Evolutionary conservation across 2,113 vertebrate genomes (phyloP).

Genomic region (Eclectus roratus): DNA sequence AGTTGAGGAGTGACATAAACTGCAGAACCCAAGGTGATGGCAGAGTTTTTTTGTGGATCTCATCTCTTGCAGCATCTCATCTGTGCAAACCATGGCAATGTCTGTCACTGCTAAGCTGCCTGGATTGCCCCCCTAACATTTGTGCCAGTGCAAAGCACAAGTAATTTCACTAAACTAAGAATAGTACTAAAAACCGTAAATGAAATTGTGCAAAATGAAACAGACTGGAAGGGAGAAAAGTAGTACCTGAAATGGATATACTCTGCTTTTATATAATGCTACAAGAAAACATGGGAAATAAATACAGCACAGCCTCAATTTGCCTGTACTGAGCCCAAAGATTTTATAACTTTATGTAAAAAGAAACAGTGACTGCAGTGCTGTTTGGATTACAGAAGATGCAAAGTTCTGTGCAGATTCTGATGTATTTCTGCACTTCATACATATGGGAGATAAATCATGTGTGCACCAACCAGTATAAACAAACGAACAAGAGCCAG

Average conservation of each 20-base stretch:
- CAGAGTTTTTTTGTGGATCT: neutral
- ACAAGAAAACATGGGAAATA: neutral
- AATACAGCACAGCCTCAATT: neutral
- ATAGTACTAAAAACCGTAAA: neutral
- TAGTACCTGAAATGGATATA: neutral
- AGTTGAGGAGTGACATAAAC: neutral
- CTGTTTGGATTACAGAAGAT: slow-evolving; percentile 11
- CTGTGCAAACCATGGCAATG: neutral
- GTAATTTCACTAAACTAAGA: neutral
- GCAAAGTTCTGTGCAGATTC: neutral
- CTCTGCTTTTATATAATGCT: neutral
- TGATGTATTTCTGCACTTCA: slow-evolving; percentile 39
- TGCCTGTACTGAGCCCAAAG: neutral
- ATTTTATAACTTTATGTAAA: neutral
- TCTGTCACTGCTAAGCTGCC: neutral
- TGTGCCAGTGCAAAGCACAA: neutral
- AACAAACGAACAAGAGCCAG: slow-evolving; percentile 47
- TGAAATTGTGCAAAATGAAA: neutral
- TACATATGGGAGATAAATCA: neutral
- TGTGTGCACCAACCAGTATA: slow-evolving; percentile 10
- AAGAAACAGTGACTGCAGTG: neutral
- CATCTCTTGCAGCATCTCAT: neutral
- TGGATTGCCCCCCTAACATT: neutral
- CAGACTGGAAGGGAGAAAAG: neutral
- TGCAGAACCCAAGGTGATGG: neutral